Evolutionary conservation across 2,888 invertebrate species (phyloP), one percentile per base, ranked within the genome.

Genomic region (Crioceris asparagi): DNA sequence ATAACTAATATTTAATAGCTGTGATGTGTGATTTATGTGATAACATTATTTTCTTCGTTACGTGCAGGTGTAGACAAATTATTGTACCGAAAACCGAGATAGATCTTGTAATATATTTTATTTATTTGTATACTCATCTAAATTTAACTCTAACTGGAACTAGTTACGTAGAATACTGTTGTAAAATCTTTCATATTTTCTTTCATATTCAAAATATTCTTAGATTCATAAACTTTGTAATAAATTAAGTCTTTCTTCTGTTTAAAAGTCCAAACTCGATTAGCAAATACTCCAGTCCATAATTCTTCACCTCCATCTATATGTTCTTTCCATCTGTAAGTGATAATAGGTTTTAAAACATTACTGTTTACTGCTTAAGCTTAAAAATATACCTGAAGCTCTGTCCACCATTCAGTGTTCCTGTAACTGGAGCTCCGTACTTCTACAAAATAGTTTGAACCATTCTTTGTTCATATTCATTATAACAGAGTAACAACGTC

Each of bases 341-440:
- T 37, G 19, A 32, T 35, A 15, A 19, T 27, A 21, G 12, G 23
- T 35, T 7, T 15, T 10, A 23, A 33, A 11, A 32, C 26, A 29
- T 29, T 3, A 29, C 10, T 21, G 23, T 12, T 37, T n/a, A n/a
- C n/a, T n/a, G n/a, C n/a, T n/a, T n/a, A n/a, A n/a, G n/a, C n/a
- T n/a, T n/a, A n/a, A n/a, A n/a, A n/a, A 47, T 32, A 53, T 66
- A 85, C 86, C 87, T 75, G 59, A 88, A 88, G 64, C 85, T 84
- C 67, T 88, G 87, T 2, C 87, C 87, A 19, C 87, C 86, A 43
- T 80, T 75, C 39, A 87, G 62, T 0, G 84, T 83, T 15, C 77
- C 75, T 69, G 57, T 43, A 82, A 62, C 58, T 81, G 75, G 29
- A 82, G 62, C 55, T 80, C 78, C 32, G 61, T 62, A 29, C 56